Evolutionary conservation across 2,113 vertebrate genomes (phyloP), one percentile per base, ranked within the genome.

Genomic region (Orientallactaga bullata): DNA sequence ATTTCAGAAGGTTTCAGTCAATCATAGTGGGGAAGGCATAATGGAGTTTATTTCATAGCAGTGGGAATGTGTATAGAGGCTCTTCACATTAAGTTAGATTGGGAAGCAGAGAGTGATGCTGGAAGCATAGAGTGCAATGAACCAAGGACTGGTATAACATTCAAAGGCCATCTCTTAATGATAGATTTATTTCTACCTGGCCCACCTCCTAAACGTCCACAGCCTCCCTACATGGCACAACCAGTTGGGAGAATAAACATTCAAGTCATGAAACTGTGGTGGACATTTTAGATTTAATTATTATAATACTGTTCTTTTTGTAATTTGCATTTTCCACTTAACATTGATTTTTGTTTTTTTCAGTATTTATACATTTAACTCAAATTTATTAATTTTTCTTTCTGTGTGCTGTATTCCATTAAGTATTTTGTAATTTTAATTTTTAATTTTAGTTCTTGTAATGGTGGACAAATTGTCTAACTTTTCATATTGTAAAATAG

Each of bases 341-440:
- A 26, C 47, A 10, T 66, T 82, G 39, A 83, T 83, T 96, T 93
- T 78, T 87, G 78, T 26, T 63, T 60, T 95, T 92, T 93, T 90
- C n/a, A 83, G 66, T 20, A 72, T 16, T 84, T 47, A 42, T 61
- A 39, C 7, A 37, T 60, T 89, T 93, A 91, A 28, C n/a, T 71
- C 47, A 80, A 13, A 28, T 87, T 92, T 17, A 78, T 61, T 92
- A 20, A 72, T 68, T 92, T 95, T 96, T 84, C 23, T 39, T n/a
- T 16, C 26, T 94, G 21, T 82, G n/a, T 85, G 12, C 16, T 83
- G 51, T 95, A 69, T 88, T 90, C 12, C 61, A 85, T 39, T 69
- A 87, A 30, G 24, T 89, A 10, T 85, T 91, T 23, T 58, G 0
- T 85, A 92, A 42, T 73, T 83, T 72, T 8, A 72, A 37, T 91